Base-by-base conservation (phyloP, 1,140 invertebrate genomes). In the Hesperophylax magnus region DNA sequence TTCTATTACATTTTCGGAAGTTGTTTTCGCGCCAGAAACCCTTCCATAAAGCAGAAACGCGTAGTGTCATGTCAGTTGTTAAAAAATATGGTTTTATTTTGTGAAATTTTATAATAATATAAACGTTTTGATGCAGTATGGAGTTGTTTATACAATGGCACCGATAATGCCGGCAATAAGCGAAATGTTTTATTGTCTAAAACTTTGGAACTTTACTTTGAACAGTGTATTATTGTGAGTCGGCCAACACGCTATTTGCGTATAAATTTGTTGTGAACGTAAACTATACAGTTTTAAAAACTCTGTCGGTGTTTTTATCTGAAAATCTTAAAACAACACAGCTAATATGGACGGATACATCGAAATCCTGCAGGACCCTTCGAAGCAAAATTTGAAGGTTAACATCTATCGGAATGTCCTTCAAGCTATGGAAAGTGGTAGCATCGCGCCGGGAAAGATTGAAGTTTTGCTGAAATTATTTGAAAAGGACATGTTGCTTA, bases 401-500 rank as follows among this genome's bases (percentile, higher is more conserved):
- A 80, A 85, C 52, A 84, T 85, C 47, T 87, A 86, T 75, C 76
- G 84, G 58, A 67, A 81, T 65, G 79, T 88, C 60, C 82, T 82
- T 75, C 85, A 84, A 74, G 84, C 84, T 60, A 76, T 88, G 52
- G 84, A 87, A 14, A 85, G 77, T 39, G 81, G 39, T 76, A 86
- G 31, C 76, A 86, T 47, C 27, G 7, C 34, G 5, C 34, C 39
- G 17, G 67, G n/a, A 53, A 71, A 71, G 39, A 39, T 71, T 6
- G 34, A 71, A 47, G 15, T 53, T 52, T 17, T 71, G 3, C 58
- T 88, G 58, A 65, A 78, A 47, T 69, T 88, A 79, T 88, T 86
- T 81, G 56, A 84, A 31, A 82, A 85, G 58, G 86, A 87, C 34
- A 56, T 87, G 27, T 85, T 76, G 20, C 69, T 84, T 65, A 85